Evolutionary conservation across 2,888 invertebrate species (phyloP).

Genomic region (Conomelus anceps): DNA sequence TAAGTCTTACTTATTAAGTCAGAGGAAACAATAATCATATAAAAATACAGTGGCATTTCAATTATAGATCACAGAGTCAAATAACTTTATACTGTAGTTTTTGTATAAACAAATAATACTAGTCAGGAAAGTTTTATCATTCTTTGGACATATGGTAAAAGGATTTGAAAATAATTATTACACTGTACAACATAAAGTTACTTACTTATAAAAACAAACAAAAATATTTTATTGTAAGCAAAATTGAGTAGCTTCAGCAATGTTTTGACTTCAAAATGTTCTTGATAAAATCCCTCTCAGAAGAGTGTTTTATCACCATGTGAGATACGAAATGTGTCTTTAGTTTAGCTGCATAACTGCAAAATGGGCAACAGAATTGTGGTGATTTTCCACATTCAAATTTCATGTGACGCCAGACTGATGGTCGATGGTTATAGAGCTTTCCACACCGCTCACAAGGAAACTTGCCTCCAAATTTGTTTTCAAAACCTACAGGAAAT

Average conservation of each 20-base stretch:
- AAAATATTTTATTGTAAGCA: background rate
- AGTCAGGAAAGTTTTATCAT: too few relatives aligned
- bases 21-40: too few relatives aligned
- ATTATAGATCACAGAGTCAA: too few relatives aligned
- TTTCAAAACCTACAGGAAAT: background rate
- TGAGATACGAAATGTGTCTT: background rate
- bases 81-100: too few relatives aligned
- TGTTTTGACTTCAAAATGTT: background rate
- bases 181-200: too few relatives aligned
- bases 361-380: background rate
- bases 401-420: background rate
- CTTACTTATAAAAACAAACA: too few relatives aligned
- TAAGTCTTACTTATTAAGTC: too few relatives aligned
- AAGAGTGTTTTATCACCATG: background rate
- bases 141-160: too few relatives aligned
- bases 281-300: background rate
- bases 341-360: background rate
- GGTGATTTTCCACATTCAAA: background rate
- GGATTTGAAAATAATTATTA: too few relatives aligned
- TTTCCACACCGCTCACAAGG: background rate
- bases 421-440: background rate
- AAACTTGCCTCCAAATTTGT: background rate
- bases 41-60: too few relatives aligned
- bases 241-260: background rate
- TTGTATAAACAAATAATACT: too few relatives aligned